Evolutionary conservation across 2,888 invertebrate species (phyloP).

Genomic region (Psylliodes chrysocephalus): DNA sequence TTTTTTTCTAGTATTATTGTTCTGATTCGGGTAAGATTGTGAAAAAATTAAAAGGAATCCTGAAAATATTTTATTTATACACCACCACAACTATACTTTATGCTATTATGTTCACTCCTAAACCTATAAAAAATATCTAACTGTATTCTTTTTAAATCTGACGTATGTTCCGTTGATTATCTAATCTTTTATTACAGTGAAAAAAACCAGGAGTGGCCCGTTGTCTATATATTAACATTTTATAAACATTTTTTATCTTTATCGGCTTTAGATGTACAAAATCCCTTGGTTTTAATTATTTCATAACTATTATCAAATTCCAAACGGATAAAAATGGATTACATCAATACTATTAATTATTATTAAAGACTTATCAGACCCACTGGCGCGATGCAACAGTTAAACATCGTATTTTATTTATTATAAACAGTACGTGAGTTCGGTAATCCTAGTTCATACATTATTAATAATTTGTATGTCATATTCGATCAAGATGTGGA

Average conservation of each 20-base stretch:
- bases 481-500: constrained; percentile 19
- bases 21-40: too few species aligned
- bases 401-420: constrained; percentile 1
- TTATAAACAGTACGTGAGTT: constrained; percentile 12
- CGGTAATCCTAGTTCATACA: constrained; percentile 12
- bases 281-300: not conserved
- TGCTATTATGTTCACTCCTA: too few species aligned
- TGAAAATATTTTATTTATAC: too few species aligned
- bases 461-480: constrained; percentile 21
- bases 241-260: not conserved
- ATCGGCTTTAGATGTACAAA: not conserved
- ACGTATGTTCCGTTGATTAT: too few species aligned
- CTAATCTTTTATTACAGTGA: too few species aligned
- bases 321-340: constrained; percentile 1
- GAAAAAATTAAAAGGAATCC: too few species aligned
- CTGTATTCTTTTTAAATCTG: too few species aligned
- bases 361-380: not conserved
- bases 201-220: too few species aligned
- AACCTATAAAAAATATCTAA: too few species aligned
- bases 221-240: too few species aligned
- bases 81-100: too few species aligned
- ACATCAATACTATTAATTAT: not conserved
- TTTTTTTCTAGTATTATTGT: too few species aligned
- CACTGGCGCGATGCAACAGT: not conserved
- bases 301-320: not conserved